A percentile compares a stretch with the other conserved stretches of the same genome.
phyloP scores from a whole-genome alignment of 2,888 invertebrate species.

The Phengaris arion region DNA sequence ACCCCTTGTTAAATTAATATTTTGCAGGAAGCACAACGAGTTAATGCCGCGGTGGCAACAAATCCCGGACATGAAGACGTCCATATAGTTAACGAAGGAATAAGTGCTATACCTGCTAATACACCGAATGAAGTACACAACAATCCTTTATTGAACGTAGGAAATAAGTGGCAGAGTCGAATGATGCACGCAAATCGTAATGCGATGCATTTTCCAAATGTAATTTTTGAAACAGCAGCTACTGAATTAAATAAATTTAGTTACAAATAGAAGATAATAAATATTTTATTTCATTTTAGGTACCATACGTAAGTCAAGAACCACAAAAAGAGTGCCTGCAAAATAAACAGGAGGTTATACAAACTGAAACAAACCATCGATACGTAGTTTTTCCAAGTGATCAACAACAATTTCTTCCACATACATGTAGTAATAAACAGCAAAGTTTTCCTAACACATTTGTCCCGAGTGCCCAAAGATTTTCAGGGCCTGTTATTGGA shows the following conservation, averaged over 20 bases:
- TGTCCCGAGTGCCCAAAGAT: neutral
- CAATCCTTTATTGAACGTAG: neutral
- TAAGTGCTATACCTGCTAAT: neutral
- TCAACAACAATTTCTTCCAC: neutral
- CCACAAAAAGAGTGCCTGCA: neutral
- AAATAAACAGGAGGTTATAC: neutral
- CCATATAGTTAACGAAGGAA: too few relatives aligned
- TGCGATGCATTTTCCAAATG: neutral
- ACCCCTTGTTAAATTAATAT: neutral
- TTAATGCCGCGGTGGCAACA: neutral
- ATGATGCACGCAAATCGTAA: neutral
- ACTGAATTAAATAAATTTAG: neutral
- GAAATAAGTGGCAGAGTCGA: neutral
- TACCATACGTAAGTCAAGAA: neutral
- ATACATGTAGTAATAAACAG: neutral
- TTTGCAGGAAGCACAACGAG: neutral
- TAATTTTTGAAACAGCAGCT: neutral
- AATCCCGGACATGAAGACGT: neutral
- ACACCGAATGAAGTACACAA: neutral
- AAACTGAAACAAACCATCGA: neutral
- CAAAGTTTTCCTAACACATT: neutral
- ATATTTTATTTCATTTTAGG: constrained; percentile 7
- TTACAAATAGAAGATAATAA: neutral
- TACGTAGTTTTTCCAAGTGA: neutral
- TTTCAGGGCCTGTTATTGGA: neutral